Evolutionary conservation across 2,797 vertebrate genomes (phyloP).

Genomic region (Leptatherina wallacei): DNA sequence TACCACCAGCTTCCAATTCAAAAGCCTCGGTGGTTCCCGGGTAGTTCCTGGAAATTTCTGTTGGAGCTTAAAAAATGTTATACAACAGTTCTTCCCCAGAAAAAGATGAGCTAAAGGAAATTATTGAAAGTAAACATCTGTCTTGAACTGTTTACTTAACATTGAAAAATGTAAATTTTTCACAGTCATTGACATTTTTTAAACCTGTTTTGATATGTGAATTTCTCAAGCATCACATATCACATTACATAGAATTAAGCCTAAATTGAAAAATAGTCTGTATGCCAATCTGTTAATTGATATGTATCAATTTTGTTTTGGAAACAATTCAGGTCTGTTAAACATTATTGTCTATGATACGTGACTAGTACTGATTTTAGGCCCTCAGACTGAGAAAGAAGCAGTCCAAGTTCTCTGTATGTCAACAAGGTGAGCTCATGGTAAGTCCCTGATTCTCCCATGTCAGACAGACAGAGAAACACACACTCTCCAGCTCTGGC

Average conservation of each 20-base stretch:
- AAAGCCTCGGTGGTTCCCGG: background rate
- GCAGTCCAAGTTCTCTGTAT: slow-evolving; percentile 66
- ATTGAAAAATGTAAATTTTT: background rate
- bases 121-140: background rate
- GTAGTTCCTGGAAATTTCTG: background rate
- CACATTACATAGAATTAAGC: slow-evolving; percentile 11
- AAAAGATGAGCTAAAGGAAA: background rate
- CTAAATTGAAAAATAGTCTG: slow-evolving; percentile 14
- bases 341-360: slow-evolving; percentile 27
- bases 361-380: slow-evolving; percentile 54
- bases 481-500: slow-evolving; percentile 66
- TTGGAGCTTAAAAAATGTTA: background rate
- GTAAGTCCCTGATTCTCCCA: slow-evolving; percentile 82
- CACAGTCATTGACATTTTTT: background rate
- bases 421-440: slow-evolving; percentile 83
- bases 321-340: slow-evolving; percentile 32
- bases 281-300: slow-evolving; percentile 17
- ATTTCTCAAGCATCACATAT: background rate
- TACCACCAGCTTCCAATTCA: background rate
- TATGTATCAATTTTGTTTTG: slow-evolving; percentile 12
- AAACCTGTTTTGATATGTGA: background rate
- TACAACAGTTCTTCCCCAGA: background rate
- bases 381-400: slow-evolving; percentile 48
- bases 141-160: too few relatives aligned
- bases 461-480: slow-evolving; percentile 71